These are phyloP conservation scores for Thamnaconus septentrionalis DNA, from an alignment of 2,113 vertebrate genomes.

Conservation along the genomic window DNA sequence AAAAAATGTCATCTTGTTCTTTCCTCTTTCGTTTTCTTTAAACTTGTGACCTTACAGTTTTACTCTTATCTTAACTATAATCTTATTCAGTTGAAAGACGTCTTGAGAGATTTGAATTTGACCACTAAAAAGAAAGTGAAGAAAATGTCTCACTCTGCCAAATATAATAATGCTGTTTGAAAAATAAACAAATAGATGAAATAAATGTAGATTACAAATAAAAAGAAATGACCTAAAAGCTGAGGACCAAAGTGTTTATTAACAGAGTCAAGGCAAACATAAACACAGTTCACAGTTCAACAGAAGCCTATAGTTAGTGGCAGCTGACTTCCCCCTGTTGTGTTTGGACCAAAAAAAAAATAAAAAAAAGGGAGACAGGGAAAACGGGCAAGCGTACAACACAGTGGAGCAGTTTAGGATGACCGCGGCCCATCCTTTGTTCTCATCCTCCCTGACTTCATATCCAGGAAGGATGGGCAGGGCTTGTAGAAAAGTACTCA, in stretches of 20 bases:
- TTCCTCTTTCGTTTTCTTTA: too few relatives aligned
- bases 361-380: background rate
- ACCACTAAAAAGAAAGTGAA: too few relatives aligned
- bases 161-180: too few relatives aligned
- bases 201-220: background rate
- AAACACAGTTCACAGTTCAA: background rate
- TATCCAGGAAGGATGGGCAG: slow-evolving; percentile 74
- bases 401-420: slow-evolving; percentile 15
- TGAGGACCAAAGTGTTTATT: background rate
- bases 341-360: background rate
- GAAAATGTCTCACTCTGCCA: too few relatives aligned
- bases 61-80: too few relatives aligned
- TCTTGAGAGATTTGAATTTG: too few relatives aligned
- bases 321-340: slow-evolving; percentile 3
- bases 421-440: slow-evolving; percentile 58
- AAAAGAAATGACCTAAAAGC: background rate
- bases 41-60: too few relatives aligned
- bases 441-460: slow-evolving; percentile 61
- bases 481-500: slow-evolving; percentile 40
- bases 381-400: background rate
- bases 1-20: too few relatives aligned
- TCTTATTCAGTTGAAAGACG: too few relatives aligned
- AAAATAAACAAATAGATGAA: background rate
- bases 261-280: background rate
- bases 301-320: slow-evolving; percentile 15